Evolutionary conservation across 2,797 vertebrate species (phyloP), one percentile per base, ranked within the genome.

Genomic region (Danio kyathit): DNA sequence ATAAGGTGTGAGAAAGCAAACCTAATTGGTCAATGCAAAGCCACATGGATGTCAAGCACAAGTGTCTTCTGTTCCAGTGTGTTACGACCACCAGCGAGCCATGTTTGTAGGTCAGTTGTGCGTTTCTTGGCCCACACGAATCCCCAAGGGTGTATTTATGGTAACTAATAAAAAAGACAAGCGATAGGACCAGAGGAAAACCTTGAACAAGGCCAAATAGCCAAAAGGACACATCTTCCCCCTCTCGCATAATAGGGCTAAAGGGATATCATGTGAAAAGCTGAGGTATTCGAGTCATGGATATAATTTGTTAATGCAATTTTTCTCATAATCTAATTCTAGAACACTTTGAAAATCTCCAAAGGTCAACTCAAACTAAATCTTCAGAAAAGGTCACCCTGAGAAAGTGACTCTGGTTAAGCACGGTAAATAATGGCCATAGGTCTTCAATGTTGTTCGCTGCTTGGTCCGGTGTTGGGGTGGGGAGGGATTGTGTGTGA

Each of bases 261-360:
- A 94, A 92, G 88, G 16, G 84, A 94, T 92, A 90, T 94, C 94
- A 95, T 94, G 92, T 94, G 93, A 91, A 91, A 91, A 90, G 84
- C 89, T 89, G 82, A 90, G 89, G 92, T 92, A 95, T 94, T 91
- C 86, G 66, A 91, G 89, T 91, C 88, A 89, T 84, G 91, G 90
- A 91, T 92, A 86, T 92, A 93, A 93, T 94, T 93, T 91, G 90
- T 88, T 95, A 94, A 95, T 93, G 91, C 85, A 90, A 89, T 94
- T 95, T 94, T 88, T 89, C 88, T 93, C 86, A 76, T 94, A 94
- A 94, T 95, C 90, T 90, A 94, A 94, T 95, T 92, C 85, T 83
- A 60, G 76, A 83, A 92, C 72, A 82, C 92, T 94, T 94, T 94
- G 90, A 94, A 94, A 89, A 87, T 89, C 83, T 91, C 79, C 60